These are phyloP conservation scores for Pollenia labialis DNA, from an alignment of 2,888 invertebrate species.

Conservation along the genomic window DNA sequence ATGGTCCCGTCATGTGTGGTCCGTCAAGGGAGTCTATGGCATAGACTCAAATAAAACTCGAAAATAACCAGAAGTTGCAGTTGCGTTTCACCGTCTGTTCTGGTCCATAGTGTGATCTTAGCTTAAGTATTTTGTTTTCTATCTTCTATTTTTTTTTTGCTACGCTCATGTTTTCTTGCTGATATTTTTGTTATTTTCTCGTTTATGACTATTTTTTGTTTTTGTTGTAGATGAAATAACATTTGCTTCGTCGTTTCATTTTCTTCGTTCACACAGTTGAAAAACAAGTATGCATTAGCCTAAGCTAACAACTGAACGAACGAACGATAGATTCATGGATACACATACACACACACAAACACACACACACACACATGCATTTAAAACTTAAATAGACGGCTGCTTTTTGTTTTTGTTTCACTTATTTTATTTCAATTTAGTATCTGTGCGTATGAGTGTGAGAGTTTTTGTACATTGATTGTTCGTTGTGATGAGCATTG, in stretches of 20 bases:
- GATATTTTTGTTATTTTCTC: slow-evolving; percentile 33
- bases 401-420: slow-evolving; percentile 26
- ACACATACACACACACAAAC: not conserved
- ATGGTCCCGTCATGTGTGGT: no score
- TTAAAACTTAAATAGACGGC: not conserved
- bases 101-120: no score
- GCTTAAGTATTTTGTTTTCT: no score
- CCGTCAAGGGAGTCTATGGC: no score
- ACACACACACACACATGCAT: not conserved
- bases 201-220: slow-evolving; percentile 25
- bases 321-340: slow-evolving; percentile 3
- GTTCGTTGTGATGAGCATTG: slow-evolving; percentile 34
- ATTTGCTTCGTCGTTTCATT: slow-evolving; percentile 62
- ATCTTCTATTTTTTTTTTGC: not conserved
- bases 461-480: slow-evolving; percentile 27
- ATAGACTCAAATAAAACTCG: no score
- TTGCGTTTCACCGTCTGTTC: no score
- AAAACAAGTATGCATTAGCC: slow-evolving; percentile 21
- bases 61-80: no score
- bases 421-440: slow-evolving; percentile 5
- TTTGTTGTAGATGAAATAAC: slow-evolving; percentile 64
- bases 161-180: slow-evolving; percentile 52
- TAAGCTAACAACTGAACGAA: slow-evolving; percentile 24
- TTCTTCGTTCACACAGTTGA: slow-evolving; percentile 60
- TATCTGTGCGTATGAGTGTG: not conserved